These are phyloP conservation scores for Champsocephalus esox DNA, from an alignment of 2,797 vertebrate species.

Conservation along the genomic window DNA sequence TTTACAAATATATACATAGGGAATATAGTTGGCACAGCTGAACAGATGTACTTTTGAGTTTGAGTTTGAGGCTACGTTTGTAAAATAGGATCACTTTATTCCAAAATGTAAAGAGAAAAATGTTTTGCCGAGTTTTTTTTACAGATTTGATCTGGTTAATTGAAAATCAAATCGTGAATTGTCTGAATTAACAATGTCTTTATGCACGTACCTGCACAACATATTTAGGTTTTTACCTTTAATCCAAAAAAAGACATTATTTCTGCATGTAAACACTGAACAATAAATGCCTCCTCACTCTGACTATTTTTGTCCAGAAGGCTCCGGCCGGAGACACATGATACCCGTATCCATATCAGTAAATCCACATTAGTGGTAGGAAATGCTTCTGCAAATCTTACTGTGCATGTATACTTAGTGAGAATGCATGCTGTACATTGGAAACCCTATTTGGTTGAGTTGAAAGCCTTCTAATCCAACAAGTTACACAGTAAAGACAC, in stretches of 20 bases:
- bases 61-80: constrained; percentile 1
- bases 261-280: not conserved
- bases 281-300: not conserved
- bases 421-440: not conserved
- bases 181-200: not conserved
- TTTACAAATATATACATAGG: constrained; percentile 51
- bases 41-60: constrained; percentile 32
- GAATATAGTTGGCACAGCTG: constrained; percentile 64
- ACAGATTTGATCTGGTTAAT: not conserved
- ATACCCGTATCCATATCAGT: constrained; percentile 15
- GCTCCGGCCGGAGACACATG: not conserved
- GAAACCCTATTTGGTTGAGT: not conserved
- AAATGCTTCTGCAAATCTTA: not conserved
- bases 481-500: constrained; percentile 5
- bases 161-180: not conserved
- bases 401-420: not conserved
- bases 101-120: not conserved
- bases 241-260: too few relatives aligned
- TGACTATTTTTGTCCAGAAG: constrained; percentile 12
- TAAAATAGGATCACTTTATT: not conserved
- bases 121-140: not conserved
- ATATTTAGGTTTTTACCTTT: too few relatives aligned
- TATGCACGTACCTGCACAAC: too few relatives aligned
- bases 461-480: not conserved
- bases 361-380: not conserved